Percentiles rank a stretch among this genome's conserved stretches.
Evolutionary conservation across 2,113 vertebrate genomes (phyloP).

Genomic region (Salvelinus alpinus): DNA sequence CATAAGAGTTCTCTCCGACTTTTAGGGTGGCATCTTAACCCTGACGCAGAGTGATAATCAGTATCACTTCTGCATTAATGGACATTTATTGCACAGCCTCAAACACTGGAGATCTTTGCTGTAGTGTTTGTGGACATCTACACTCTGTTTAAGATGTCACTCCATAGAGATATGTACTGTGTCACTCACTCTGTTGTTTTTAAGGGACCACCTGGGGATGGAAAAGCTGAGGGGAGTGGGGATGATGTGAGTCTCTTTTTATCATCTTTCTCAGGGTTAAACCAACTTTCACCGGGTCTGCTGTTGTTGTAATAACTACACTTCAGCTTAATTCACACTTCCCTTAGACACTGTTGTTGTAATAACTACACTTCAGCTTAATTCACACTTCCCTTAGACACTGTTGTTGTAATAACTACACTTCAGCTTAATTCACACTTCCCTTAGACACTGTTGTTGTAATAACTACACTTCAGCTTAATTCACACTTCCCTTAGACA

Average conservation of each 20-base stretch:
- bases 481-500: too few relatives aligned
- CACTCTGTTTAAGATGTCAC: conserved; percentile 50
- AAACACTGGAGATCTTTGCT: too few relatives aligned
- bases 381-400: too few relatives aligned
- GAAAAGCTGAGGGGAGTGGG: conserved; percentile 72
- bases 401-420: too few relatives aligned
- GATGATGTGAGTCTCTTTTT: conserved; percentile 73
- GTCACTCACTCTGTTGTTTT: conserved; percentile 55
- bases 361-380: too few relatives aligned
- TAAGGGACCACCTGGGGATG: conserved; percentile 73
- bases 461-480: too few relatives aligned
- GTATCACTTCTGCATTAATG: neutral
- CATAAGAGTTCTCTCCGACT: too few relatives aligned
- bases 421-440: too few relatives aligned
- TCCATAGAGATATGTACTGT: conserved; percentile 7
- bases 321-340: neutral
- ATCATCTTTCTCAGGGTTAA: conserved; percentile 5
- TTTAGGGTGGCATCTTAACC: neutral
- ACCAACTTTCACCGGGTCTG: neutral
- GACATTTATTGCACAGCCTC: neutral
- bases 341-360: too few relatives aligned
- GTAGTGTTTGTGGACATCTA: conserved; percentile 35
- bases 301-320: neutral
- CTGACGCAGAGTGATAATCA: neutral
- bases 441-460: too few relatives aligned